Percentiles rank a stretch among this genome's conserved stretches.
These are phyloP conservation scores for Drosophila nigromelanica DNA, from an alignment of 1,140 invertebrate species.

Conservation along the genomic window DNA sequence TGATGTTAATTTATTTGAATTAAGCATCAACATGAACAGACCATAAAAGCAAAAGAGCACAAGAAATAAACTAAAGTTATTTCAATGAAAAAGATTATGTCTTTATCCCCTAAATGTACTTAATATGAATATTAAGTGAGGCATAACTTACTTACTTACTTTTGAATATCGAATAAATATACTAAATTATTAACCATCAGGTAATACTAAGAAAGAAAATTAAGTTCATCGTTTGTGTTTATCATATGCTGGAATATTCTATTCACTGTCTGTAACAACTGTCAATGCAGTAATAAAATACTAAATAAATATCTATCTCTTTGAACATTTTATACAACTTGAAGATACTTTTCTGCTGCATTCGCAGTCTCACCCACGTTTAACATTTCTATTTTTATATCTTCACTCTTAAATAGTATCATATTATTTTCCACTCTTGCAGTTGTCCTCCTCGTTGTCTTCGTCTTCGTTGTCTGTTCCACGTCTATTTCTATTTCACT, in stretches of 20 bases:
- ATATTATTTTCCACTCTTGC: constrained; percentile 43
- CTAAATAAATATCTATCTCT: constrained; percentile 2
- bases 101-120: too few species aligned
- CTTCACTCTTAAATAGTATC: constrained; percentile 36
- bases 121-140: neutral
- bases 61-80: neutral
- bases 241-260: too few species aligned
- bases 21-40: constrained; percentile 15
- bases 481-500: constrained; percentile 45
- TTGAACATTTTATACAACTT: constrained; percentile 8
- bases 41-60: neutral
- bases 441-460: constrained; percentile 11
- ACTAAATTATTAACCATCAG: neutral
- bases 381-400: constrained; percentile 43
- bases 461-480: constrained; percentile 7
- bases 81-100: neutral
- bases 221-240: too few species aligned
- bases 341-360: constrained; percentile 13
- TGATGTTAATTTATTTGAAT: constrained; percentile 38
- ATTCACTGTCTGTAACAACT: neutral
- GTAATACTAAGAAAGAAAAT: too few species aligned
- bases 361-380: constrained; percentile 18
- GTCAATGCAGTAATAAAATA: constrained; percentile 3
- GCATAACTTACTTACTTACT: too few species aligned
- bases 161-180: neutral